Conservation (phyloP, 2,888 invertebrate species). For the Tachina fera region DNA sequence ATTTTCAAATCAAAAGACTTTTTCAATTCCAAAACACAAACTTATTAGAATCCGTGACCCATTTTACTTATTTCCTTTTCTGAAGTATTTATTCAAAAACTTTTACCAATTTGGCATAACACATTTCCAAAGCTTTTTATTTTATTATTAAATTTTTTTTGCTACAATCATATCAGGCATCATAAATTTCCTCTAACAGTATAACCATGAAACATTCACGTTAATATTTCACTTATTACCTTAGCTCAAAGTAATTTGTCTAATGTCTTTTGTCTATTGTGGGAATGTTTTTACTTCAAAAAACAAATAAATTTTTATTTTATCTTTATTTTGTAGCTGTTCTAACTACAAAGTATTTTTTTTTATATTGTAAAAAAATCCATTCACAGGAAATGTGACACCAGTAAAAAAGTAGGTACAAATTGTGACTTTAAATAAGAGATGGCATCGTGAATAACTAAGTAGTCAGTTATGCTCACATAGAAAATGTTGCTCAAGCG, state of each 20-base stretch:
- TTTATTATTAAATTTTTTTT: neutral
- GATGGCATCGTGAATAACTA: neutral
- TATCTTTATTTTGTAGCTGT: constrained; percentile 26
- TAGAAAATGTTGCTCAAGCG: neutral
- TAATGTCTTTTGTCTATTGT: constrained; percentile 41
- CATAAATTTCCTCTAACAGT: neutral
- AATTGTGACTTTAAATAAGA: neutral
- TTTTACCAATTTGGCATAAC: neutral
- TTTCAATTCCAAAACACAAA: no score
- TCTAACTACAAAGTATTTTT: constrained; percentile 55
- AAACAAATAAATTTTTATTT: neutral
- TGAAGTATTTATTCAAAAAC: neutral
- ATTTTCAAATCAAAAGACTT: no score
- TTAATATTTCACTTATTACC: constrained; percentile 12
- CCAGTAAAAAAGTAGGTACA: constrained; percentile 31
- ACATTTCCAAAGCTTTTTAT: neutral
- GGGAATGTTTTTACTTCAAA: constrained; percentile 41
- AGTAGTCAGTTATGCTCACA: neutral
- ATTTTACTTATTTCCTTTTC: neutral
- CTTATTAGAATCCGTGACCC: neutral
- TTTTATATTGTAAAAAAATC: neutral
- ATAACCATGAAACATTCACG: neutral
- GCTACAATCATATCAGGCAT: neutral
- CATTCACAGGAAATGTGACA: constrained; percentile 70
- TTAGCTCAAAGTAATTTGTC: constrained; percentile 33